Evolutionary conservation across 2,113 vertebrate genomes (phyloP), one percentile per base, ranked within the genome.

Genomic region (Lasiurus borealis): DNA sequence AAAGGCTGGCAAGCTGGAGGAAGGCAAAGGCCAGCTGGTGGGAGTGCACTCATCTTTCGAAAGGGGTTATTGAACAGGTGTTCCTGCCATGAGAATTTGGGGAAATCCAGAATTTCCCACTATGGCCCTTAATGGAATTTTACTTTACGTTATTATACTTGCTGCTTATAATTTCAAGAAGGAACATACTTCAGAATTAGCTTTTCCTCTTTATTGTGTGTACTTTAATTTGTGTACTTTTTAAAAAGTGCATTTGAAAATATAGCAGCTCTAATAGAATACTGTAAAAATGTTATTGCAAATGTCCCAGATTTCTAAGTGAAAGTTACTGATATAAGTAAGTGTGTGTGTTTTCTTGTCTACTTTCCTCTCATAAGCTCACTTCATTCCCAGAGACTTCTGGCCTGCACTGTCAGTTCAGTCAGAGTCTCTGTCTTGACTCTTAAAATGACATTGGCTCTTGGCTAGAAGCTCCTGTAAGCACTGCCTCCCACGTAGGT

Each of bases 401-500:
- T 72, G 46, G 71, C 81, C 84, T 62, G 85, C 62, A 10, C 90
- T 34, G 14, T 50, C 36, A 92, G 80, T 73, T 81, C 54, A 72
- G 68, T 54, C 44, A 11, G 14, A 59, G 48, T 72, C 86, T 93
- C 73, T 3, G 40, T 52, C 93, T 93, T 57, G 80, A 91, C 85
- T 92, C 72, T 90, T 84, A 62, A 48, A 93, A 57, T 93, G 97
- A 96, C 96, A 86, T 91, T 95, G 94, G 93, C 50, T 64, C 64
- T 95, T 96, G 95, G 94, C 92, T 87, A 29, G 82, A 31, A 86
- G 77, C 78, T 48, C 2, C 31, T 23, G 27, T 66, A n/a, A 71
- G 62, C 62, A 50, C 77, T 16, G 77, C 69, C 81, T 72, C 83
- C 78, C 36, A 9, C 0, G 0, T 34, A 27, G 88, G 78, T 21